Conservation (phyloP, 2,888 invertebrate genomes). For the Chymomyza caudatula region DNA sequence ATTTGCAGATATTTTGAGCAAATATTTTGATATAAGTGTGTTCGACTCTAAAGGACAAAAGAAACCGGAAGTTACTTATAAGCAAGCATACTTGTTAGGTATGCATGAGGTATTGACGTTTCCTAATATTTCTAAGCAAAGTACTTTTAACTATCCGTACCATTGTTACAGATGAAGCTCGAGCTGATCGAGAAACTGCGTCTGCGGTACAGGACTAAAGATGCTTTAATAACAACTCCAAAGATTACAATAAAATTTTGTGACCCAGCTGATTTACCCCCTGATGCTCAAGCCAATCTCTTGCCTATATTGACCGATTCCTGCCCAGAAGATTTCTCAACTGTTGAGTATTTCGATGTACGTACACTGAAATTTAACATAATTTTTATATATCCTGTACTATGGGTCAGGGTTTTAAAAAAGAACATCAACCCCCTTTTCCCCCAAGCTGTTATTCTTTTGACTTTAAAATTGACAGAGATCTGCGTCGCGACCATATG, state of each 20-base stretch:
- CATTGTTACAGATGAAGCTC: slow-evolving; percentile 82
- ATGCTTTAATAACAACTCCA: slow-evolving; percentile 80
- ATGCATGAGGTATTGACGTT: slow-evolving; percentile 84
- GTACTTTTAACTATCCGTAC: slow-evolving; percentile 5
- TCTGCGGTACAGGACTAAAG: slow-evolving; percentile 75
- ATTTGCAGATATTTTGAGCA: slow-evolving; percentile 85
- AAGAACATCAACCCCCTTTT: too few relatives aligned
- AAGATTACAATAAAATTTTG: slow-evolving; percentile 86
- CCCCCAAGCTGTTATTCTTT: too few relatives aligned
- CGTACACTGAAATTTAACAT: slow-evolving; percentile 41
- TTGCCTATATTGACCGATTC: slow-evolving; percentile 87
- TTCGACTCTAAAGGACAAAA: neutral
- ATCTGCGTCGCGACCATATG: too few relatives aligned
- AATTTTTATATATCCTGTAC: too few relatives aligned
- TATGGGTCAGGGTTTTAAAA: too few relatives aligned
- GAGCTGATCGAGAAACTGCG: slow-evolving; percentile 83
- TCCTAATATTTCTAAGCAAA: neutral
- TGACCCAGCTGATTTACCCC: slow-evolving; percentile 82
- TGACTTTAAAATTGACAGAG: too few relatives aligned
- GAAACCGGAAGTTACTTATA: slow-evolving; percentile 80
- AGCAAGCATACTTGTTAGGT: slow-evolving; percentile 84
- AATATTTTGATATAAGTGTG: slow-evolving; percentile 80
- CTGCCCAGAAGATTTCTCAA: slow-evolving; percentile 91
- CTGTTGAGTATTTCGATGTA: slow-evolving; percentile 90
- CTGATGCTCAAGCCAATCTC: slow-evolving; percentile 80